Evolutionary conservation across 2,888 invertebrate species (phyloP), one percentile per base, ranked within the genome.

Genomic region (Pollenia amentaria): DNA sequence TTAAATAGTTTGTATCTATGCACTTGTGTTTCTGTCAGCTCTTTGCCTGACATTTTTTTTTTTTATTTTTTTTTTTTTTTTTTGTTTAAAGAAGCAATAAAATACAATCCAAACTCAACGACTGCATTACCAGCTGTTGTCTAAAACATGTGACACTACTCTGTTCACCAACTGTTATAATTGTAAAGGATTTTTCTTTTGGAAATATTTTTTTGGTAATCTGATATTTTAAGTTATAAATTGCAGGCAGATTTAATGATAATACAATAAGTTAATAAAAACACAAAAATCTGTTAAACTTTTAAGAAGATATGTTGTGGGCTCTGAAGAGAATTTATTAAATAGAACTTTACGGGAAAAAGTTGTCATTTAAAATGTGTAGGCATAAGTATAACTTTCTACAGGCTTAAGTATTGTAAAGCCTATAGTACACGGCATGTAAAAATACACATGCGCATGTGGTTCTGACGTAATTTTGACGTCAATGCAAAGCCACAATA

Each of bases 101-200:
- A 73, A 80, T 75, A 65, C 77, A 85, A 69, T 73, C 69, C 77
- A 85, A 78, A 78, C 75, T 82, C n/a, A n/a, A 57, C n/a, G 69
- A 46, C 44, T 62, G 42, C 42, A n/a, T 60, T 40, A 21, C 70
- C 48, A 16, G 64, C 42, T 51, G 64, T 72, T 86, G 86, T 86
- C 82, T 76, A 57, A 64, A 83, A 76, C 86, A 86, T 79, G 86
- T 83, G 86, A 81, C 65, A 78, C 75, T 70, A 70, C 70, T 8
- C 55, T 64, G 76, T 55, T 79, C 46, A 65, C 72, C 78, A 78
- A 72, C 80, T 81, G 81, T 75, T 81, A 51, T 57, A 73, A 48
- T 75, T 69, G 21, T 70, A 29, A 8, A 42, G 38, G 70, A 18
- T 44, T 67, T 53, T 55, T 72, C 14, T 18, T 55, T 21, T 12